Conservation (phyloP, 2,113 vertebrate species). For the Naja naja region DNA sequence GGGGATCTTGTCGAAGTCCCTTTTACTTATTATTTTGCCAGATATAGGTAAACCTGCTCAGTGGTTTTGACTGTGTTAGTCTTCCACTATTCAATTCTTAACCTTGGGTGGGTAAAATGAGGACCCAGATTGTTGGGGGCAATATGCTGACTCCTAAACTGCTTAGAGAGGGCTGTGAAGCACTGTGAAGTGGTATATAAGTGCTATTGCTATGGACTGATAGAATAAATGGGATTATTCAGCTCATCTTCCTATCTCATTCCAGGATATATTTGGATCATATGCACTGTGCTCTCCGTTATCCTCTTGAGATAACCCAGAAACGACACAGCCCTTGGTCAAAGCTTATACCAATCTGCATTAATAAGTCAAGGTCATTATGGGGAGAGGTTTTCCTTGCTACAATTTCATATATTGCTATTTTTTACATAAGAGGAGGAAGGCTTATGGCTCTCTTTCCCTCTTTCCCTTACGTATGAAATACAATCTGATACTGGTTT, state of each 20-base stretch:
- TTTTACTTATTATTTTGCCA: not conserved
- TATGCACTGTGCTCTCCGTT: not conserved
- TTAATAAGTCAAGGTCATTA: not conserved
- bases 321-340: not conserved
- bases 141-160: too few relatives aligned
- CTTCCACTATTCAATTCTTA: not conserved
- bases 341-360: not conserved
- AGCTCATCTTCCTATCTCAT: not conserved
- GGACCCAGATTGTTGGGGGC: too few relatives aligned
- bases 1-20: not conserved
- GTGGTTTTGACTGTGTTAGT: not conserved
- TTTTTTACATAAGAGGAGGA: not conserved
- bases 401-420: not conserved
- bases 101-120: not conserved
- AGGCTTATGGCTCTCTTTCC: too few relatives aligned
- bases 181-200: too few relatives aligned
- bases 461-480: not conserved
- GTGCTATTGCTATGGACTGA: not conserved
- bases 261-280: not conserved
- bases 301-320: not conserved
- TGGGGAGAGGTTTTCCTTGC: not conserved
- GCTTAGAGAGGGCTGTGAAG: too few relatives aligned
- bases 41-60: not conserved
- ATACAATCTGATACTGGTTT: not conserved
- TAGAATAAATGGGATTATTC: not conserved